Percentiles rank a stretch among this genome's conserved stretches.
Evolutionary conservation across 2,888 invertebrate genomes (phyloP).

Genomic region (Abrostola tripartita): DNA sequence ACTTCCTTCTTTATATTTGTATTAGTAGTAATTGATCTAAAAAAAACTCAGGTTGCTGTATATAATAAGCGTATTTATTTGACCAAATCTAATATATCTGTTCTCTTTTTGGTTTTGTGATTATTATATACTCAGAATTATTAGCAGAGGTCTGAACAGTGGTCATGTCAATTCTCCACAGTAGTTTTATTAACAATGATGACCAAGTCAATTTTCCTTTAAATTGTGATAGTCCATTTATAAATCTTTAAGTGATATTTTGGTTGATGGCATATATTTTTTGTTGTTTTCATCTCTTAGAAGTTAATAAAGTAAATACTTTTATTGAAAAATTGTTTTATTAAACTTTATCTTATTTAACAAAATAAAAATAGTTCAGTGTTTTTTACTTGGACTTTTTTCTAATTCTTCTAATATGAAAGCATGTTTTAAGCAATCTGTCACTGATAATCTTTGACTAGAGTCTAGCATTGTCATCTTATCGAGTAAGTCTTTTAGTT

Average conservation of each 20-base stretch:
- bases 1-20: constrained; percentile 6
- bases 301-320: constrained; percentile 75
- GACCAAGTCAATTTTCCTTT: constrained; percentile 74
- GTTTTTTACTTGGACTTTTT: constrained; percentile 59
- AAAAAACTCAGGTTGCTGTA: constrained; percentile 21
- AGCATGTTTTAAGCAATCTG: constrained; percentile 96
- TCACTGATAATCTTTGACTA: constrained; percentile 95
- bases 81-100: constrained; percentile 7
- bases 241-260: constrained; percentile 79
- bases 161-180: constrained; percentile 56
- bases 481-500: constrained; percentile 97
- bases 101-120: constrained; percentile 30
- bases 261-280: constrained; percentile 81
- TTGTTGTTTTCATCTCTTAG: constrained; percentile 81
- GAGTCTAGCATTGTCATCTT: constrained; percentile 97
- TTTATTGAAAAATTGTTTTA: constrained; percentile 74
- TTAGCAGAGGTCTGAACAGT: constrained; percentile 30
- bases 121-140: constrained; percentile 28
- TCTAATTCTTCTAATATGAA: constrained; percentile 90
- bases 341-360: constrained; percentile 50
- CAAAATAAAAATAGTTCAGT: constrained; percentile 35
- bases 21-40: not conserved
- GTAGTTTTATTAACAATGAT: constrained; percentile 45
- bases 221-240: constrained; percentile 80
- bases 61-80: constrained; percentile 37